Conservation (phyloP, 53 echinoderm and acorn worm species). For the Stichopus horrens region DNA sequence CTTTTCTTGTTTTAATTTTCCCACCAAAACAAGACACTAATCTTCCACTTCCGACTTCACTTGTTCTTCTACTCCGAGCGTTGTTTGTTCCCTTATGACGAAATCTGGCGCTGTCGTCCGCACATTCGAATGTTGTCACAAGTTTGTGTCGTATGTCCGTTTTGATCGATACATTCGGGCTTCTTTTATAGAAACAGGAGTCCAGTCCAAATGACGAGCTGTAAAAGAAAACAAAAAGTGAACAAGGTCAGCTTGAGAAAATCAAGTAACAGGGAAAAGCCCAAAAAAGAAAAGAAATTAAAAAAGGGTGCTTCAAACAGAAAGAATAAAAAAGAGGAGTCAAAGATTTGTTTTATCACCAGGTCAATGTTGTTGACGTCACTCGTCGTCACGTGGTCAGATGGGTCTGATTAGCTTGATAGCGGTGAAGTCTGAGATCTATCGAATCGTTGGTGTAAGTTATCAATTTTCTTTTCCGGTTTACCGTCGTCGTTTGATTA, state of each 20-base stretch:
- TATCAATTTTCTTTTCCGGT: slow-evolving; percentile 28
- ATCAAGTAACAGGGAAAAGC: not conserved
- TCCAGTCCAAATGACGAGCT: not conserved
- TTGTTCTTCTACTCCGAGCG: not conserved
- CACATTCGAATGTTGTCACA: not conserved
- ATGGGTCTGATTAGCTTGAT: slow-evolving; percentile 22
- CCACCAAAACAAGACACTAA: not conserved
- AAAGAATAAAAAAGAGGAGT: slow-evolving; percentile 3
- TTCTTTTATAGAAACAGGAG: not conserved
- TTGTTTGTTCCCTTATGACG: not conserved
- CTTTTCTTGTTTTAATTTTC: not conserved
- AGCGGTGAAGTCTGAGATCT: not conserved
- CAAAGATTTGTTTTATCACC: slow-evolving; percentile 25
- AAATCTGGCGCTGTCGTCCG: slow-evolving; percentile 29
- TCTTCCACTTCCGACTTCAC: not conserved
- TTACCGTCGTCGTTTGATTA: not conserved
- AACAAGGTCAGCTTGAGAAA: not conserved
- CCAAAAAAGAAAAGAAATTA: not conserved
- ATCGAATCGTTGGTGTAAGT: not conserved
- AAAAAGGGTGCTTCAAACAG: not conserved
- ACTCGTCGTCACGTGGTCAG: slow-evolving; percentile 5
- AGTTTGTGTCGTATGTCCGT: not conserved
- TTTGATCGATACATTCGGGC: slow-evolving; percentile 6
- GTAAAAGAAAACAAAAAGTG: not conserved
- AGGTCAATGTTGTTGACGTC: slow-evolving; percentile 32